A percentile compares a stretch with the other conserved stretches of the same genome.
Conservation (phyloP, 2,113 vertebrate species). For the Carlito syrichta region DNA sequence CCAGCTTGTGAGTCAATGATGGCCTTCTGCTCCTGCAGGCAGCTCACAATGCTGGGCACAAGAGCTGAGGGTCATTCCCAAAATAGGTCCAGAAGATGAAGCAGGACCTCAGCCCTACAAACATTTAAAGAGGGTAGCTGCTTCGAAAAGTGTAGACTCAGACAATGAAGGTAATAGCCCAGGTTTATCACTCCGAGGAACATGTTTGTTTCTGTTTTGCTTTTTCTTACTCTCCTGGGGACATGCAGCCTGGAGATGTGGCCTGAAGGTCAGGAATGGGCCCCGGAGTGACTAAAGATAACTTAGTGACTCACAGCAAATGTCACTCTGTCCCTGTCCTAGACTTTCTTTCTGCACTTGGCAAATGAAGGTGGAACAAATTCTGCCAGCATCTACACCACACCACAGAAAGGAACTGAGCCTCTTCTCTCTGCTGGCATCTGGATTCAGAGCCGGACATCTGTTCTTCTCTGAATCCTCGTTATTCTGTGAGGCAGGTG, state of each 20-base stretch:
- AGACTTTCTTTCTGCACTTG: background rate
- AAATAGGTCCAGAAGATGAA: background rate
- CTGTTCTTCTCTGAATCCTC: rapidly evolving
- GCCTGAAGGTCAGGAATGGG: no score
- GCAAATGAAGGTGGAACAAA: no score
- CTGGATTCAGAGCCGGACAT: rapidly evolving
- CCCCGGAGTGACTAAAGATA: rapidly evolving
- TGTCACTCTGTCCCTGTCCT: background rate
- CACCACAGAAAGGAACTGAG: rapidly evolving
- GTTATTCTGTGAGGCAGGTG: rapidly evolving
- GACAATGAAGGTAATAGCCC: rapidly evolving
- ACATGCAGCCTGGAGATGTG: background rate
- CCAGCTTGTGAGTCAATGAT: background rate
- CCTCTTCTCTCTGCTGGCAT: background rate
- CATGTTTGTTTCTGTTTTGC: rapidly evolving
- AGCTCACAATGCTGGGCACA: rapidly evolving
- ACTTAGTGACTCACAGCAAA: background rate
- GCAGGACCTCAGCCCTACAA: rapidly evolving
- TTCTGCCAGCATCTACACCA: rapidly evolving
- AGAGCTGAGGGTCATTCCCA: rapidly evolving
- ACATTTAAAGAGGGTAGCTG: background rate
- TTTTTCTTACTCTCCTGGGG: background rate
- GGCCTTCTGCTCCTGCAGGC: background rate
- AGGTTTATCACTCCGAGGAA: rapidly evolving
- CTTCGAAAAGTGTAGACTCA: rapidly evolving